Base-by-base conservation (phyloP, 2,113 vertebrate genomes). In the Callipepla squamata region DNA sequence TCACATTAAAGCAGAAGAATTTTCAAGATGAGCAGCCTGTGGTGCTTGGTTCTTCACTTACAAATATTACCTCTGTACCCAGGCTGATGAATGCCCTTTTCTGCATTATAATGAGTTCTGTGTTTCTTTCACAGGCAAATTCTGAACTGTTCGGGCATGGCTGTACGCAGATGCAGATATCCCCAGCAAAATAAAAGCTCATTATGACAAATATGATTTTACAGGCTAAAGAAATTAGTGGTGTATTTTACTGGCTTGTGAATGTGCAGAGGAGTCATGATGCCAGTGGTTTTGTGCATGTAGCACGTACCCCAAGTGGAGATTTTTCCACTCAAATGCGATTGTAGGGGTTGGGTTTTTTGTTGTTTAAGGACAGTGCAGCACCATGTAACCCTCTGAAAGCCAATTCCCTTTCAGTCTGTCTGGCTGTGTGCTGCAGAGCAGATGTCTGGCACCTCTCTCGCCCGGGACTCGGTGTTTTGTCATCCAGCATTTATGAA, bases 291-390 rank as follows among this genome's bases (percentile, higher is more conserved):
- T 40, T 50, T 53, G 20, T 15, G 51, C 80, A n/a, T 5, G 7
- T 6, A 36, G 51, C 6, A 20, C 4, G 2, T 23, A n/a, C 30
- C 40, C 51, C 28, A 30, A 14, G 8, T 0, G 1, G 63, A 63
- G 18, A 5, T 21, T 76, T 76, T 45, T 19, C 32, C 50, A 14
- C 58, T n/a, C 38, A 53, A 91, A 55, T 11, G 13, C 51, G 50
- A 47, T 65, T 63, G 21, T 42, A 36, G 38, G n/a, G 15, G 6
- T 12, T 47, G 16, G 13, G 9, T 4, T 0, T 8, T 59, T 21
- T 58, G 36, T 10, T 40, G 23, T 80, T 85, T 47, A 18, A 25
- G 55, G 55, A 19, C 32, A n/a, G 32, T 0, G 3, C 15, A 32
- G 16, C 44, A 51, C 19, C 8, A 14, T 21, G 4, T n/a, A 73